Evolutionary conservation across 30 jellyfish, hydroid and myxozoan genomes (phyloP), one percentile per base, ranked within the genome.

Genomic region (Nemopilema nomurai): DNA sequence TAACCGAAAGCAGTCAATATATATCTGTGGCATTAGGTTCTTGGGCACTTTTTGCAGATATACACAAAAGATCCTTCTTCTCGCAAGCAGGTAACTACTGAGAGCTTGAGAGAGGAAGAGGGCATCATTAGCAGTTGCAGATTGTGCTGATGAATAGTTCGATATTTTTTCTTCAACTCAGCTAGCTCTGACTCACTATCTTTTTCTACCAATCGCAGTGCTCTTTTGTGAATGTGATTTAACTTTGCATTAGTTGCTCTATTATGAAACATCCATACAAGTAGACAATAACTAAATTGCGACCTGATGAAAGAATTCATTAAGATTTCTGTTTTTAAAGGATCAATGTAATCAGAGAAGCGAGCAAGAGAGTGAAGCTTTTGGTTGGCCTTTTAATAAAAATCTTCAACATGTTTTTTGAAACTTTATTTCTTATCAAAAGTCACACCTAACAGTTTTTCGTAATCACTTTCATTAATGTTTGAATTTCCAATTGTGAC

Each of bases 221-320:
- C 94, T 66, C 89, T 74, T 65, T 85, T 71, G 24, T 85, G 94
- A 9, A 74, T 74, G 52, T 19, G 41, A 21, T 85, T 64, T 0
- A 82, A 67, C 77, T 31, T 69, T 24, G 32, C 49, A 63, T 71
- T 67, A 6, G 32, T 27, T 80, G 0, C 52, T 70, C 81, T 80
- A 41, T 67, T 64, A 67, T 67, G 72, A 68, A 63, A 80, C 90
- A 80, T 80, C 82, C 90, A 80, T 21, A 80, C 81, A 49, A 80
- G 71, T 63, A 82, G 73, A 49, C 90, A 80, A 65, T 65, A 80
- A 21, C 53, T 80, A 67, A 80, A 80, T 21, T 31, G 77, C 26
- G 72, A 63, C 77, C 67, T 33, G 8, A 80, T 53, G 52, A 65
- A 80, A 31, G 80, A 71, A 28, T 71, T 41, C 67, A 70, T 70